Evolutionary conservation across 2,888 invertebrate genomes (phyloP).

Genomic region (Drosophila maculinotata): DNA sequence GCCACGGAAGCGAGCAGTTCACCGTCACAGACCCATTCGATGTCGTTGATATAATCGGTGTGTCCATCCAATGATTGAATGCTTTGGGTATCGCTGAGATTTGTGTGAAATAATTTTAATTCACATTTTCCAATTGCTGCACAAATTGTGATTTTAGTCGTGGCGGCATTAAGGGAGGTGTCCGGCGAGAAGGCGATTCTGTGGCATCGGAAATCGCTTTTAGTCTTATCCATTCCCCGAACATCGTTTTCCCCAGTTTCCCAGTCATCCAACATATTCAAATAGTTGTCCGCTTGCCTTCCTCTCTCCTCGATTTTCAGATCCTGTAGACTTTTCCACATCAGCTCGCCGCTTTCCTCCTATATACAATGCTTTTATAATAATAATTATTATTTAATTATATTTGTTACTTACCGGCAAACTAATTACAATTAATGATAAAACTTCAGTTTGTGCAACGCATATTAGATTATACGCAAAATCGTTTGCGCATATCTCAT

Average conservation of each 20-base stretch:
- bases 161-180: conserved; percentile 87
- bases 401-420: conserved; percentile 86
- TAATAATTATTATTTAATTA: not conserved
- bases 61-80: conserved; percentile 86
- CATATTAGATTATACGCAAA: conserved; percentile 88
- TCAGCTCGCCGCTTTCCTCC: conserved; percentile 86
- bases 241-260: too few species aligned
- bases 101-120: conserved; percentile 86
- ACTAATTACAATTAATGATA: conserved; percentile 86
- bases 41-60: conserved; percentile 89
- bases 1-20: conserved; percentile 90
- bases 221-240: conserved; percentile 85
- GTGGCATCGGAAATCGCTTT: conserved; percentile 86
- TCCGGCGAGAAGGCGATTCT: conserved; percentile 88
- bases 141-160: conserved; percentile 85
- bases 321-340: too few species aligned
- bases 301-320: too few species aligned
- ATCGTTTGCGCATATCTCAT: conserved; percentile 88
- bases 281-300: too few species aligned
- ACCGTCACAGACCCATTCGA: conserved; percentile 90
- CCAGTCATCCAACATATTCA: too few species aligned
- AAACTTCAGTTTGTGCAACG: conserved; percentile 87
- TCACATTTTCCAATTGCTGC: conserved; percentile 87
- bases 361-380: conserved; percentile 32
- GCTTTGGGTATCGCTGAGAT: conserved; percentile 86